Evolutionary conservation across 2,113 vertebrate species (phyloP).

Genomic region (Sprattus sprattus): DNA sequence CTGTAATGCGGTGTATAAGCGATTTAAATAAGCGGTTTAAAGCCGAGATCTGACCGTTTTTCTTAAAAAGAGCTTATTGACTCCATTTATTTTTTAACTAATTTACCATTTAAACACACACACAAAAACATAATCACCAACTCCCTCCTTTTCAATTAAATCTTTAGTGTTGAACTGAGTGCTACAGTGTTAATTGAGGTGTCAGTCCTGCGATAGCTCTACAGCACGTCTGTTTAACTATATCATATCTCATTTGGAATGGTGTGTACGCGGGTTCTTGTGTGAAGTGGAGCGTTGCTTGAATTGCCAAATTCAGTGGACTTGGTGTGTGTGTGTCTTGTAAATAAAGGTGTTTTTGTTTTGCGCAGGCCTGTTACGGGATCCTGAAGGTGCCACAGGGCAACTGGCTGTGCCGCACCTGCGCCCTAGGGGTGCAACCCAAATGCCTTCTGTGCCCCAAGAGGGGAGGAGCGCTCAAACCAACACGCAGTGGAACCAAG

Average conservation of each 20-base stretch:
- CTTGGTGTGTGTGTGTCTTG: neutral
- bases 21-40: too few relatives aligned
- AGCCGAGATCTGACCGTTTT: neutral
- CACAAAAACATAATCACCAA: conserved; percentile 19
- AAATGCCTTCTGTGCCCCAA: conserved; percentile 97
- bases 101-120: neutral
- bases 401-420: conserved; percentile 95
- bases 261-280: neutral
- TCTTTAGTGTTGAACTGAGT: conserved; percentile 30
- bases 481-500: conserved; percentile 94
- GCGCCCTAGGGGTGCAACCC: conserved; percentile 93
- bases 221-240: neutral
- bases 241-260: neutral
- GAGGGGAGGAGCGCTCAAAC: conserved; percentile 93
- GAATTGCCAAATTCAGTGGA: neutral
- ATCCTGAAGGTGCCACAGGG: conserved; percentile 96
- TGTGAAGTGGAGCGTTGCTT: neutral
- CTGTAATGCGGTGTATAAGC: too few relatives aligned
- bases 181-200: conserved; percentile 54
- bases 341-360: neutral
- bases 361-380: conserved; percentile 87
- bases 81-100: neutral
- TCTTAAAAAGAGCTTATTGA: neutral
- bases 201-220: conserved; percentile 19
- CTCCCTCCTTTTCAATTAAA: conserved; percentile 25